Base-by-base conservation (phyloP, 1,140 invertebrate genomes). In the Aphidius ervi region DNA sequence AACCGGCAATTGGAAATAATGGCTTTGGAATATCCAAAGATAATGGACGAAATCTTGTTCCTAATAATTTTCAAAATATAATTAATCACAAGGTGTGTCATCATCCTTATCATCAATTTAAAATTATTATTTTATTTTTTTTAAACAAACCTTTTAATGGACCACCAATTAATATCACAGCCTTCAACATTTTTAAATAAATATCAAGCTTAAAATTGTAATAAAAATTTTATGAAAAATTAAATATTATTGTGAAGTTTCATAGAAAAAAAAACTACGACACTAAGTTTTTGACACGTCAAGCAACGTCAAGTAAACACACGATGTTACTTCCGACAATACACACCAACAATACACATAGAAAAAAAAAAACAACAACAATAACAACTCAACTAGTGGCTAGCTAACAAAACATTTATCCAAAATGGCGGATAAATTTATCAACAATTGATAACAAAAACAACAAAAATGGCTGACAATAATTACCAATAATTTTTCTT, bases 1-100 rank as follows among this genome's bases (percentile, higher is more conserved):
- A 79, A 2, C 97, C 97, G 62, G 95, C 97, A 16, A 99, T 89
- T 5, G 96, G 96, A 77, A 99, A 99, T 6, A 99, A 72, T 0
- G 97, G 97, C 73, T 99, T 99, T 5, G 97, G 97, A 45, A 94
- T 87, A 73, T 99, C 95, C 63, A 99, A 78, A 0, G 96, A 99
- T 5, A 99, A 80, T 1, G 97, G 97, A 5, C 97, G 87, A 76
- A 99, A 99, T 59, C 97, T 83, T 9, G 97, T 99, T 9, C 95
- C 95, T 97, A 73, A 65, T 74, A 72, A 64, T 53, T 9, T 52
- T 6, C 5, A 52, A 43, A 55, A 41, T 10, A 23, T 20, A 40
- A 9, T 39, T 53, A 7, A 9, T 39, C 5, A 65, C 63, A 65
- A 45, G 62, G 56, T 65, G 57, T 52, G 50, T 62, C 42, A 55